These are phyloP conservation scores for Palythoa caribaeorum DNA, from an alignment of 92 coral and sea anemone genomes.

Conservation along the genomic window DNA sequence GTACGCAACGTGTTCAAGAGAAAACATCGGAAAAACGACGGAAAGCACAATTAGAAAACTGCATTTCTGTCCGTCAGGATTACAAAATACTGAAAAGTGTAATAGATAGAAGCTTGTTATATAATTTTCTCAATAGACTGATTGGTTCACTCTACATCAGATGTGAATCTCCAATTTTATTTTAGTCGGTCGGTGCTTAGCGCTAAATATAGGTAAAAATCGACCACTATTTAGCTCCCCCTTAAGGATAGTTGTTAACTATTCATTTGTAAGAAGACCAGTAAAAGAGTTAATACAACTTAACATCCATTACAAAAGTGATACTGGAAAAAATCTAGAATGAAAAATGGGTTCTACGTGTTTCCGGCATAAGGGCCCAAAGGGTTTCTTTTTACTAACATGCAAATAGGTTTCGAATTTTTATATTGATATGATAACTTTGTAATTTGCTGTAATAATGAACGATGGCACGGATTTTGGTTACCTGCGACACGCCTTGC, in stretches of 20 bases:
- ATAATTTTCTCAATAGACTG: too few species aligned
- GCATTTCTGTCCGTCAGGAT: slow-evolving; percentile 19
- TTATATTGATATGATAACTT: background rate
- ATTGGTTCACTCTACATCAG: too few species aligned
- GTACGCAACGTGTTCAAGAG: too few species aligned
- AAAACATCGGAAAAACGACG: too few species aligned
- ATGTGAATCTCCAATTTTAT: background rate
- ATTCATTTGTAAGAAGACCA: too few species aligned
- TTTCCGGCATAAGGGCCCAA: background rate
- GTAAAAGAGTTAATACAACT: background rate
- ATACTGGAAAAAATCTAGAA: background rate
- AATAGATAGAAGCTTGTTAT: background rate
- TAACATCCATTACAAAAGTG: background rate
- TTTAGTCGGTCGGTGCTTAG: too few species aligned
- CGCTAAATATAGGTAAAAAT: too few species aligned
- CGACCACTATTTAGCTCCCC: too few species aligned
- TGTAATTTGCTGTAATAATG: too few species aligned
- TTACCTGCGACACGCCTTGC: slow-evolving; percentile 3
- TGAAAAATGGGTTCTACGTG: background rate
- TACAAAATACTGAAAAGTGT: background rate
- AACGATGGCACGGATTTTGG: too few species aligned
- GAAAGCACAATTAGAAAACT: slow-evolving; percentile 5
- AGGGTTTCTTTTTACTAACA: background rate
- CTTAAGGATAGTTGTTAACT: too few species aligned
- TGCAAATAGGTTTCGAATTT: background rate